Percentiles rank a stretch among this genome's conserved stretches.
Conservation (phyloP, 2,888 invertebrate genomes). For the Xylophagus ater region DNA sequence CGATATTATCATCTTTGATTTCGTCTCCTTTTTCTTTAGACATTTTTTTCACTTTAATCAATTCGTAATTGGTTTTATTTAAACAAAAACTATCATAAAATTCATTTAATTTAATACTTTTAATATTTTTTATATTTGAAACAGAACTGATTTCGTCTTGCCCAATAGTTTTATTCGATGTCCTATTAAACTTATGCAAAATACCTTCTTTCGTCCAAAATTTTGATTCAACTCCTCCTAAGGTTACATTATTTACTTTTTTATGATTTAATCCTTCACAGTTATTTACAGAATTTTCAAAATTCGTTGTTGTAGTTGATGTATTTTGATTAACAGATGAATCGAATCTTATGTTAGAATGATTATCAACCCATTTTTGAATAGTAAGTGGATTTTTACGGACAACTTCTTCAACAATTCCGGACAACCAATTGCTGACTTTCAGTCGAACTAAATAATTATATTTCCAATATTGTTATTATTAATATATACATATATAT, state of each 20-base stretch:
- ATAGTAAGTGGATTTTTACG: constrained; percentile 17
- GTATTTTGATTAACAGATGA: background rate
- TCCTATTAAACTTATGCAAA: constrained; percentile 7
- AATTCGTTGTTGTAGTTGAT: background rate
- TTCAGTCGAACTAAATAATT: constrained; percentile 14
- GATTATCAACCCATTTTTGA: constrained; percentile 20
- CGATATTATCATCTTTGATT: background rate
- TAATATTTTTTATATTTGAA: constrained; percentile 9
- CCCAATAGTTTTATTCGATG: constrained; percentile 1
- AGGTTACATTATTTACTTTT: background rate
- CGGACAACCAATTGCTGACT: constrained; percentile 19
- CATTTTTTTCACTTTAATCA: constrained; percentile 10
- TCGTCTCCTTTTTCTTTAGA: background rate
- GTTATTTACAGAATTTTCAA: background rate
- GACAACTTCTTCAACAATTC: constrained; percentile 19
- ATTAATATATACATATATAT: no score
- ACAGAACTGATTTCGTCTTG: no score
- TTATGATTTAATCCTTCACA: background rate
- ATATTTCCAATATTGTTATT: background rate
- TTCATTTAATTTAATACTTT: constrained; percentile 18
- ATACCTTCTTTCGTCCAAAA: constrained; percentile 8
- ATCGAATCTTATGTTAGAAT: no score
- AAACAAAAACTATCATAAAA: constrained; percentile 18
- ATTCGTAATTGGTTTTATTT: constrained; percentile 12
- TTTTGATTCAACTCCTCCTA: background rate